phyloP scores from a whole-genome alignment of 2,113 vertebrate species.

The Ailuropoda melanoleuca region DNA sequence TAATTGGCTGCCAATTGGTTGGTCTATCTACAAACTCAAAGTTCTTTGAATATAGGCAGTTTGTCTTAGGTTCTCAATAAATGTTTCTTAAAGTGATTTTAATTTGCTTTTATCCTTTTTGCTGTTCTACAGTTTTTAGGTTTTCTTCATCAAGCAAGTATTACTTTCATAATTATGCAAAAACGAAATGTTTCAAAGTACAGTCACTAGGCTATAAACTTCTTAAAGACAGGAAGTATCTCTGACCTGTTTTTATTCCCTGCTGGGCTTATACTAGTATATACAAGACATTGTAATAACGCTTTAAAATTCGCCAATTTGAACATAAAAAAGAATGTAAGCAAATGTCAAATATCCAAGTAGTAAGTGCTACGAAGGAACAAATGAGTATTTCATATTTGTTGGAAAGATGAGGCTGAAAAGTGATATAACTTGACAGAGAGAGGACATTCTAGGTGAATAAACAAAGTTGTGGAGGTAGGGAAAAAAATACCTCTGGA shows the following conservation, averaged over 20 bases:
- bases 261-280: not conserved
- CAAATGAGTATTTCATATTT: constrained; percentile 10
- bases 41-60: not conserved
- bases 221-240: not conserved
- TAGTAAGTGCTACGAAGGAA: not conserved
- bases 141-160: constrained; percentile 34
- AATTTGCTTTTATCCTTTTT: constrained; percentile 32
- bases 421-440: not conserved
- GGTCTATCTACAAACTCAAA: not conserved
- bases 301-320: constrained; percentile 36
- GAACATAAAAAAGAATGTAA: constrained; percentile 16
- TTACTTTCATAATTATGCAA: constrained; percentile 12
- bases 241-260: not conserved
- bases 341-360: constrained; percentile 25
- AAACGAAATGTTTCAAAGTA: constrained; percentile 23
- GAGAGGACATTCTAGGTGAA: not conserved
- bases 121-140: not conserved
- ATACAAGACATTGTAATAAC: not conserved
- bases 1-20: not conserved
- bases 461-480: not conserved
- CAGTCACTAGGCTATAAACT: not conserved
- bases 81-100: constrained; percentile 16
- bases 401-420: constrained; percentile 27
- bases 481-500: not conserved
- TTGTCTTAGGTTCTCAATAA: constrained; percentile 21